Conservation (phyloP, 2,888 invertebrate species). For the Epinotia bilunana region DNA sequence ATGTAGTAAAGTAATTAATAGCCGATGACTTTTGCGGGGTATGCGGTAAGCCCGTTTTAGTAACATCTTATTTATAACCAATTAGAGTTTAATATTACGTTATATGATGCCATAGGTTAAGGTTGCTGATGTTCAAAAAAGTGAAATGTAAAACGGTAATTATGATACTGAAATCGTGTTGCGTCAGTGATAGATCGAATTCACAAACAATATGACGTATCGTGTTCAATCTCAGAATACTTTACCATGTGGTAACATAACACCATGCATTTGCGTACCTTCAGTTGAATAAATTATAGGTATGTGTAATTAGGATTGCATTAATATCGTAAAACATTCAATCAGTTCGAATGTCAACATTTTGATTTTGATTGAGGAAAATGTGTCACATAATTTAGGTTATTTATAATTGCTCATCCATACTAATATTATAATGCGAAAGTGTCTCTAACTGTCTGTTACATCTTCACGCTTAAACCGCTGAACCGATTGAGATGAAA, state of each 20-base stretch:
- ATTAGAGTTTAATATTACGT: constrained; percentile 5
- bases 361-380: no score
- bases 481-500: no score
- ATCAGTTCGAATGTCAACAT: no score
- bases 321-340: background rate
- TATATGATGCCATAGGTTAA: constrained; percentile 11
- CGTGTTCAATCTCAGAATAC: background rate
- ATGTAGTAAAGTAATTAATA: background rate
- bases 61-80: constrained; percentile 17
- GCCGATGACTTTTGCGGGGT: constrained; percentile 31
- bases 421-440: no score
- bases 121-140: background rate
- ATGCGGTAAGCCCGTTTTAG: constrained; percentile 7
- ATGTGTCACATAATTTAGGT: no score
- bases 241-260: no score
- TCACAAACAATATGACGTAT: background rate
- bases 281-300: background rate
- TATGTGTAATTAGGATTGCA: background rate
- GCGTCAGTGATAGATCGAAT: background rate
- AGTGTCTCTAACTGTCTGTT: no score
- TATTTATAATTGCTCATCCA: no score
- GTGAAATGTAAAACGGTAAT: constrained; percentile 9
- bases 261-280: background rate
- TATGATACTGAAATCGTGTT: background rate
- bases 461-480: no score